Base-by-base conservation (phyloP, 2,888 invertebrate species). In the Epinotia brunnichana region DNA sequence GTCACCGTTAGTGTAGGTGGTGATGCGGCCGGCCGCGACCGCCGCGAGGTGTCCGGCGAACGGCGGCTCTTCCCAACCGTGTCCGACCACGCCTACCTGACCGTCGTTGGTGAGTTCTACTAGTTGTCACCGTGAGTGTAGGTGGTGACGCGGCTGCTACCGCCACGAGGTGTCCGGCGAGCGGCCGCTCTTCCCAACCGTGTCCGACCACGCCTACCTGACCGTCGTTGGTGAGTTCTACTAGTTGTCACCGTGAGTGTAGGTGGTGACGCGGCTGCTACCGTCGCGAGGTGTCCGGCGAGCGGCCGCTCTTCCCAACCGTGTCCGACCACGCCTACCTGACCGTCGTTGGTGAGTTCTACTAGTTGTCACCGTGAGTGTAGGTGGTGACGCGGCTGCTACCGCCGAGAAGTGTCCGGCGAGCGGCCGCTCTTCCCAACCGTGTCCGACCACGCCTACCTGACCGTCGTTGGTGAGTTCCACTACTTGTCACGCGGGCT, bases 401-500 rank as follows among this genome's bases (percentile, higher is more conserved):
- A 54, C 53, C 19, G 19, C 19, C 39, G 19, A 19, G 15, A 96
- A 13, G 35, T 39, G 19, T 53, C 35, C 68, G 96, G 95, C 29
- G 96, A 96, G 85, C 94, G 95, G 72, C 96, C 96, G 54, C 95
- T 95, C 75, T 53, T 62, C 48, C 29, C 62, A 4, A 48, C 17
- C 29, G n/a, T 29, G 17, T 29, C 48, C 29, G 62, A 62, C 29
- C 62, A 62, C 62, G 48, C 17, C n/a, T 24, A 62, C 24, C 19
- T 61, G 61, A 44, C 44, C 21, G 21, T 61, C 4, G 61, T 96
- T 69, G 95, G 96, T 96, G 86, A 92, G 94, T 56, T 56, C 5
- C 13, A 15, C 29, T 24, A 56, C 29, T 0, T 29, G 29, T 24
- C 1, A 56, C 10, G 13, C 9, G 10, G 0, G 44, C 1, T 2